Conservation (phyloP, 2,113 vertebrate species). For the Spea multiplicata region DNA sequence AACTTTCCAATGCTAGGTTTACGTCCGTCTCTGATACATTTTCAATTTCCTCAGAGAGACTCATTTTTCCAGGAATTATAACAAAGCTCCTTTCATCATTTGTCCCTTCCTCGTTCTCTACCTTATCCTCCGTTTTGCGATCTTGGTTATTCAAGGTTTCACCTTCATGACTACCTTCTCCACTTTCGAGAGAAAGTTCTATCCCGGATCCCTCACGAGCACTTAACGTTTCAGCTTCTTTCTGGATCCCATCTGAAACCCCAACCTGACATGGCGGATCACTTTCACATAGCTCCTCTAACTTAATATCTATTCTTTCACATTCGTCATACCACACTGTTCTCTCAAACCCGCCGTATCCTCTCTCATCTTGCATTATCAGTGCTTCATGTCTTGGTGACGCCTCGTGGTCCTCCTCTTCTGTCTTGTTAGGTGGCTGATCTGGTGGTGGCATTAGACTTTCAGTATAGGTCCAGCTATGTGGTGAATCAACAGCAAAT, state of each 20-base stretch:
- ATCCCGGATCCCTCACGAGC: background rate
- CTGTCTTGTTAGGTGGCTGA: background rate
- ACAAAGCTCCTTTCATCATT: no score
- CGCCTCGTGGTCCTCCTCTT: background rate
- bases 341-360: background rate
- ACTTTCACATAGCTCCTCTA: background rate
- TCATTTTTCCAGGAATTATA: no score
- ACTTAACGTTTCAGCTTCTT: background rate
- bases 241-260: background rate
- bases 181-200: conserved; percentile 10
- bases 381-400: background rate
- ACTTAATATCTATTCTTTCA: background rate
- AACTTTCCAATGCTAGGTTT: no score
- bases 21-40: no score
- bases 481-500: background rate
- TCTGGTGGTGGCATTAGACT: background rate
- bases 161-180: background rate
- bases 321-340: conserved; percentile 27
- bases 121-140: no score
- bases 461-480: background rate
- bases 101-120: no score
- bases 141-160: background rate
- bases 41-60: no score
- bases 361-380: background rate
- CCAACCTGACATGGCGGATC: background rate